Evolutionary conservation across 2,113 vertebrate genomes (phyloP).

Genomic region (Epinephelus lanceolatus): DNA sequence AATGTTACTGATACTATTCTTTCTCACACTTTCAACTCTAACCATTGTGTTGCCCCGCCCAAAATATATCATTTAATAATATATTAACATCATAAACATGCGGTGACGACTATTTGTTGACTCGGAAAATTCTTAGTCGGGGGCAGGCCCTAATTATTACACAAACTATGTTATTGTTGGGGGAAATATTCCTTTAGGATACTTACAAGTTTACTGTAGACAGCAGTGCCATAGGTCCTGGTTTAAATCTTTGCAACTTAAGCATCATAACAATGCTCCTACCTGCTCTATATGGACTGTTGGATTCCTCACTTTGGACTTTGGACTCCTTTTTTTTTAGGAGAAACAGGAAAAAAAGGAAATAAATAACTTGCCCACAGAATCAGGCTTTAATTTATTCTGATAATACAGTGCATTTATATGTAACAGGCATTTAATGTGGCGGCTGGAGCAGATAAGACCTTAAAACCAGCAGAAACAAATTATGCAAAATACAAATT

Average conservation of each 20-base stretch:
- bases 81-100: no score
- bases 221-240: neutral
- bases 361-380: neutral
- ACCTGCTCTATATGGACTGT: neutral
- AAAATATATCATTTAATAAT: no score
- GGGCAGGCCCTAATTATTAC: no score
- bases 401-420: neutral
- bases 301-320: neutral
- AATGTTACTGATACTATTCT: no score
- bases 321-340: neutral
- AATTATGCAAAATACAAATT: neutral
- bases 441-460: neutral
- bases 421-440: neutral
- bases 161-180: no score
- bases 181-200: no score
- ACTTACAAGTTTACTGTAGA: neutral
- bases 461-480: neutral
- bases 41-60: no score
- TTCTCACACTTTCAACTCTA: no score
- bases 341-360: neutral
- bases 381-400: neutral
- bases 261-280: neutral
- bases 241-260: neutral
- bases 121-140: no score
- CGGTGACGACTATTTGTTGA: no score